Conservation (phyloP, 2,888 invertebrate species). For the Cantharis flavilabris region DNA sequence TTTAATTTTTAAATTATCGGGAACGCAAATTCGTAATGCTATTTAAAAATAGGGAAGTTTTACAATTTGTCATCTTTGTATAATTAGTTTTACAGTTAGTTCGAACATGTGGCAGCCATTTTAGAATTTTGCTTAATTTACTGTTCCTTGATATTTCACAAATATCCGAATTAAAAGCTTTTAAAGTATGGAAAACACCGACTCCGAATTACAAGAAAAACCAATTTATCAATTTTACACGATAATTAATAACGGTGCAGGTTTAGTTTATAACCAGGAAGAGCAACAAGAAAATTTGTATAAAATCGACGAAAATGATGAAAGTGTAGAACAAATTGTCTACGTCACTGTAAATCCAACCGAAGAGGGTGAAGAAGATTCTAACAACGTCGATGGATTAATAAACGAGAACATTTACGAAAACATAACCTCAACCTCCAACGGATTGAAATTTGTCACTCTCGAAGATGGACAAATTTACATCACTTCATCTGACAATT, state of each 20-base stretch:
- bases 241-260: conserved; percentile 32
- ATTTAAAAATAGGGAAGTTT: not conserved
- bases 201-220: conserved; percentile 23
- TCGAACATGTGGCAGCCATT: conserved; percentile 1
- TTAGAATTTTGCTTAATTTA: not conserved
- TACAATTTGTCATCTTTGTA: not conserved
- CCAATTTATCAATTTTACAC: conserved; percentile 40
- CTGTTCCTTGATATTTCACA: not conserved
- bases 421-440: conserved; percentile 5
- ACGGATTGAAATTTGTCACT: conserved; percentile 37
- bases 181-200: not conserved
- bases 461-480: conserved; percentile 39
- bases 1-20: not conserved
- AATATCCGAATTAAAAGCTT: not conserved
- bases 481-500: conserved; percentile 28
- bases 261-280: conserved; percentile 4
- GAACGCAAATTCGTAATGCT: not conserved
- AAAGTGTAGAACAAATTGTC: conserved; percentile 13
- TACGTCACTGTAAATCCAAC: conserved; percentile 28
- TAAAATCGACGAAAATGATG: conserved; percentile 17
- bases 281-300: conserved; percentile 1
- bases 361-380: conserved; percentile 44
- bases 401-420: conserved; percentile 1
- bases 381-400: conserved; percentile 35
- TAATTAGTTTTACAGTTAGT: not conserved